These are phyloP conservation scores for Acrobasis consociella DNA, from an alignment of 2,888 invertebrate species.

Conservation along the genomic window DNA sequence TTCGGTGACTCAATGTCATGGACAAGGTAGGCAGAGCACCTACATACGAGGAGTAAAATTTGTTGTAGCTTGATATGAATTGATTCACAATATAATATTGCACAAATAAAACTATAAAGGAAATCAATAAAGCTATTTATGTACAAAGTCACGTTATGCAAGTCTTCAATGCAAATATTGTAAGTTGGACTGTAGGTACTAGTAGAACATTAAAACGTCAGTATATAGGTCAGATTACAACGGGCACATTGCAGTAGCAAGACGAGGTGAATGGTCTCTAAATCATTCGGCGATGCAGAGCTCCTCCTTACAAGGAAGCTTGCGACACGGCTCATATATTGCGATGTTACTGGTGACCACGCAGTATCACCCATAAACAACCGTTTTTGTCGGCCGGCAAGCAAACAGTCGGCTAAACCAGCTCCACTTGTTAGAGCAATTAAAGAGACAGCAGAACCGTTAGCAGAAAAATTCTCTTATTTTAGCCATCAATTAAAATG, in stretches of 20 bases:
- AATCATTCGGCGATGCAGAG: constrained; percentile 52
- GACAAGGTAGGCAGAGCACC: too few species aligned
- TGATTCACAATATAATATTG: too few species aligned
- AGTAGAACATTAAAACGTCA: background rate
- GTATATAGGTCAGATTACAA: constrained; percentile 22
- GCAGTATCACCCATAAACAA: constrained; percentile 27
- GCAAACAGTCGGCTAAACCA: constrained; percentile 25
- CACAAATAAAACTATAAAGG: too few species aligned
- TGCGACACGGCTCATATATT: constrained; percentile 46
- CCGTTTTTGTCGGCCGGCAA: constrained; percentile 34
- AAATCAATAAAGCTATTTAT: background rate
- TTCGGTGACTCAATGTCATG: too few species aligned
- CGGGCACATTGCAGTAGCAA: constrained; percentile 45
- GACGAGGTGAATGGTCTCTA: constrained; percentile 70
- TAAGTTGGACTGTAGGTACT: background rate
- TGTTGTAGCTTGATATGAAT: too few species aligned
- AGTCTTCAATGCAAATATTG: background rate
- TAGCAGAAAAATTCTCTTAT: constrained; percentile 3
- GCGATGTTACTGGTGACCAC: constrained; percentile 30
- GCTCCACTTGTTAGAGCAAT: constrained; percentile 29
- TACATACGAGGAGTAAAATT: too few species aligned
- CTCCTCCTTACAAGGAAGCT: constrained; percentile 68
- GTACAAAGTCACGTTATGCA: background rate
- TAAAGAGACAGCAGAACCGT: constrained; percentile 28
- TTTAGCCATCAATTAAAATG: background rate